Evolutionary conservation across 53 echinoderm and acorn worm species (phyloP).

Genomic region (Henricia sp.): DNA sequence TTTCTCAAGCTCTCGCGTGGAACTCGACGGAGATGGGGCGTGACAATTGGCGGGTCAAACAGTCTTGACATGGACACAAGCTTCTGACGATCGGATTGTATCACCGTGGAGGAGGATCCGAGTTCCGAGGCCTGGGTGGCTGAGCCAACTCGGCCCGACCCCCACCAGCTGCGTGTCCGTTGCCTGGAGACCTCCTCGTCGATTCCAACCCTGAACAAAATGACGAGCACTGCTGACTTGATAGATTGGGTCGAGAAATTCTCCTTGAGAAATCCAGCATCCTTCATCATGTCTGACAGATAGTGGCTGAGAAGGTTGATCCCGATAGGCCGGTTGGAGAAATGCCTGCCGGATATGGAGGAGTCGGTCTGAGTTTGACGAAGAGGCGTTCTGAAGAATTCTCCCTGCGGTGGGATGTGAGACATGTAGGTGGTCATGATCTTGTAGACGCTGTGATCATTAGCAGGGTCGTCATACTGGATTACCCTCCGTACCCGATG

Average conservation of each 20-base stretch:
- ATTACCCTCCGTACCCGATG: not conserved
- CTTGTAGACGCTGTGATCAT: constrained; percentile 39
- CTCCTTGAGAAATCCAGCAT: constrained; percentile 19
- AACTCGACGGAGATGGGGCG: not conserved
- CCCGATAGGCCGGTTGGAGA: constrained; percentile 20
- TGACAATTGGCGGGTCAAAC: constrained; percentile 22
- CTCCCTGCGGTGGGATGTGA: constrained; percentile 19
- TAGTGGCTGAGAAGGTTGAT: constrained; percentile 53
- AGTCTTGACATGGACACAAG: constrained; percentile 23
- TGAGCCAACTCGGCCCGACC: not conserved
- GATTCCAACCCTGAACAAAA: constrained; percentile 29
- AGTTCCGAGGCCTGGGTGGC: not conserved
- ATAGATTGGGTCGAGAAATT: constrained; percentile 45
- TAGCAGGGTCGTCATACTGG: constrained; percentile 46
- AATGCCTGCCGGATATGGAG: too few relatives aligned
- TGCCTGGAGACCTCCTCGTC: constrained; percentile 34
- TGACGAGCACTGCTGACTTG: constrained; percentile 28
- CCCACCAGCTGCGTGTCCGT: constrained; percentile 39
- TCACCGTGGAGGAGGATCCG: not conserved
- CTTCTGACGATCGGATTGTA: constrained; percentile 14
- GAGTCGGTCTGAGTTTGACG: not conserved
- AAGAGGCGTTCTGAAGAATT: constrained; percentile 30
- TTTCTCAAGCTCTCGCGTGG: not conserved
- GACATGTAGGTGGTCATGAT: constrained; percentile 47
- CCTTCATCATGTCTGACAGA: constrained; percentile 47